Percentiles rank a stretch among this genome's conserved stretches.
phyloP scores from a whole-genome alignment of 2,797 vertebrate genomes.

The Toxotes lorentzi region DNA sequence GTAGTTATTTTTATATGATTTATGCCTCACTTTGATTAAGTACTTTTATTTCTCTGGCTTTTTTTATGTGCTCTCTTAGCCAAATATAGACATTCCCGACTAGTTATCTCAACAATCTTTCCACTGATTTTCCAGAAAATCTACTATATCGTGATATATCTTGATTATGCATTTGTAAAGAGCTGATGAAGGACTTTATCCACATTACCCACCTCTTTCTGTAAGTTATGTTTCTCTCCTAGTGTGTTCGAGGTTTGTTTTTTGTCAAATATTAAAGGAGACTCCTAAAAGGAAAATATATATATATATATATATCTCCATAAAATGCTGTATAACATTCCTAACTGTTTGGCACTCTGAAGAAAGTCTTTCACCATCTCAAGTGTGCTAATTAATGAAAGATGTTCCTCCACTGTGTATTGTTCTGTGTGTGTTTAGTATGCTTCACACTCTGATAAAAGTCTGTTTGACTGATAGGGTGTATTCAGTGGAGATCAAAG shows the following conservation, averaged over 20 bases:
- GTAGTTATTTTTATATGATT: not conserved
- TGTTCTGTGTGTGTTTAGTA: slow-evolving; percentile 5
- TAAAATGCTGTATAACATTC: not conserved
- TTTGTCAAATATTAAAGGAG: no score
- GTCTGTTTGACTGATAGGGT: not conserved
- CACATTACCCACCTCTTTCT: not conserved
- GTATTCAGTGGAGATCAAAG: not conserved
- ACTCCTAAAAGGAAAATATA: not conserved
- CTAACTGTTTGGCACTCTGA: not conserved
- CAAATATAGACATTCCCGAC: not conserved
- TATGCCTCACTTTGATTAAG: not conserved
- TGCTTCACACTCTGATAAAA: not conserved
- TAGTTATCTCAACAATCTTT: not conserved
- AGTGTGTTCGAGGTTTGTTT: not conserved
- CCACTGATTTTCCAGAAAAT: not conserved
- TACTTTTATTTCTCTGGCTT: not conserved
- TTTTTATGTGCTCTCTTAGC: not conserved
- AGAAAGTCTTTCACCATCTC: not conserved
- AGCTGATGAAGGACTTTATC: not conserved
- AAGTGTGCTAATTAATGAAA: not conserved
- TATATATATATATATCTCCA: not conserved
- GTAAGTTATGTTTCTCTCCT: no score
- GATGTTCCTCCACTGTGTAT: not conserved
- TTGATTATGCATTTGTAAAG: not conserved
- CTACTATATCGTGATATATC: not conserved